Evolutionary conservation across 2,113 vertebrate genomes (phyloP), one percentile per base, ranked within the genome.

Genomic region (Siniperca knerii): DNA sequence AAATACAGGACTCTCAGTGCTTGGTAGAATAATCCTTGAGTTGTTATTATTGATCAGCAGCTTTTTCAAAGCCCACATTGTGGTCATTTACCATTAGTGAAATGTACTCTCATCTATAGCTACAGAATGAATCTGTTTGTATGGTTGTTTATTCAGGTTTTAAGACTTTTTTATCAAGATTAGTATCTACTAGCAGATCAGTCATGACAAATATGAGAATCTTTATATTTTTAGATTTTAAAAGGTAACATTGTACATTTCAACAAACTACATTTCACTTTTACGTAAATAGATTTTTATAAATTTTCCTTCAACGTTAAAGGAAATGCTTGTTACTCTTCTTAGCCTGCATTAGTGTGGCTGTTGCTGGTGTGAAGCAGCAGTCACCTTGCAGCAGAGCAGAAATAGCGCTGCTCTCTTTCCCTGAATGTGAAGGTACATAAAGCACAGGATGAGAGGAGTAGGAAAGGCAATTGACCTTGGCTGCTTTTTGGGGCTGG

Each of bases 331-430:
- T 11, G 8, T 8, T 33, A 8, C 37, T 82, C 58, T 64, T 74
- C 67, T 37, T 5, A 42, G 79, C 23, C 69, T 71, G 81, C 57
- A 60, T 68, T 86, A 77, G 71, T 25, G 81, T 61, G 67, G 75
- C 66, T 88, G 78, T 84, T 48, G n/a, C 87, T 81, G 61, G 40
- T 69, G 75, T 82, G 61, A 86, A 83, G 86, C 85, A 86, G 86
- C 93, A 93, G 92, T 98, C 97, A 97, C 97, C 96, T 98, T 97
- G 96, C 95, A 95, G 96, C 92, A 94, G 91, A 95, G 96, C 95
- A 96, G 95, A 96, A 97, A 96, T 95, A 96, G 96, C 89, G 83
- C 83, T 89, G 91, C 90, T 81, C 91, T 86, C 92, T 74, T 95
- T 95, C 92, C 92, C 87, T 88, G 92, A 94, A 93, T 94, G 95